A percentile compares a stretch with the other conserved stretches of the same genome.
Evolutionary conservation across 2,797 vertebrate species (phyloP).

Genomic region (Remorina albescens): DNA sequence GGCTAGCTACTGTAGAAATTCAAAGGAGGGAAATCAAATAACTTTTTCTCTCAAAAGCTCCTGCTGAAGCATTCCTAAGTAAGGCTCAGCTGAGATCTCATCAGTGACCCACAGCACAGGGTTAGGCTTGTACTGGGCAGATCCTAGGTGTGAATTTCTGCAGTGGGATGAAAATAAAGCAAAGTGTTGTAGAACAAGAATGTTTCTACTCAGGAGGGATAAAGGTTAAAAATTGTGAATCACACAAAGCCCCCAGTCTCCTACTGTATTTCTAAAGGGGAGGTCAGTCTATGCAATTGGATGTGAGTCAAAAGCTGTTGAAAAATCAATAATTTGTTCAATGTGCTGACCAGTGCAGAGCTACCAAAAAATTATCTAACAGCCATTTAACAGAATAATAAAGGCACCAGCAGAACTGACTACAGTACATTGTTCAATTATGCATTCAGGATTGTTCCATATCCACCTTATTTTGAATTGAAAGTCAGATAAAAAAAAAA

Average conservation of each 20-base stretch:
- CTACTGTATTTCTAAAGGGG: constrained; percentile 6
- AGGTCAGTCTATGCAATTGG: constrained; percentile 17
- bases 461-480: constrained; percentile 23
- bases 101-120: constrained; percentile 27
- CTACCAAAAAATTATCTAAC: constrained; percentile 21
- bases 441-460: constrained; percentile 37
- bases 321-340: constrained; percentile 10
- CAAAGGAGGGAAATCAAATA: constrained; percentile 39
- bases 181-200: constrained; percentile 22
- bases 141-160: constrained; percentile 42
- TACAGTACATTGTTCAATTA: constrained; percentile 41
- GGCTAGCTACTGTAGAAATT: constrained; percentile 30
- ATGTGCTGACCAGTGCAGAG: constrained; percentile 29
- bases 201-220: constrained; percentile 32
- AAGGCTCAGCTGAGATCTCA: constrained; percentile 25
- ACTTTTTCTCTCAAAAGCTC: constrained; percentile 22
- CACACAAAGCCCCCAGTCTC: neutral
- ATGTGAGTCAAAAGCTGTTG: constrained; percentile 7
- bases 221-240: constrained; percentile 42
- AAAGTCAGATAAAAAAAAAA: constrained; percentile 23
- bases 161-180: constrained; percentile 48
- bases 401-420: constrained; percentile 27
- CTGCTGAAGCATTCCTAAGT: constrained; percentile 27
- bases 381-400: constrained; percentile 45
- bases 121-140: constrained; percentile 45